These are phyloP conservation scores for Argyresthia goedartella DNA, from an alignment of 2,888 invertebrate genomes.

Conservation along the genomic window DNA sequence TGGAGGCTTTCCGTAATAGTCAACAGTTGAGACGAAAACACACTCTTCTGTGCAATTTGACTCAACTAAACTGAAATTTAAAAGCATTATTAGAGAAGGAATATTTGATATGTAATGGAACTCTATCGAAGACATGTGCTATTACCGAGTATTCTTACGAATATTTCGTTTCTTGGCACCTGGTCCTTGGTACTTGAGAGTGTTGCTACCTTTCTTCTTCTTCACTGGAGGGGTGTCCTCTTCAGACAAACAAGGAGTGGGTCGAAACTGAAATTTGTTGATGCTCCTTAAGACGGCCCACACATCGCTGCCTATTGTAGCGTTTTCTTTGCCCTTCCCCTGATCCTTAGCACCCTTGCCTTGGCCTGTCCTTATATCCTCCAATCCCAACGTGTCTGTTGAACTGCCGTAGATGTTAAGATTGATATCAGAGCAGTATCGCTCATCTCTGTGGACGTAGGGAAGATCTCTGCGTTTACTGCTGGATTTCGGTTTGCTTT, in stretches of 20 bases:
- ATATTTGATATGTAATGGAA: neutral
- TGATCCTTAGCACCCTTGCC: neutral
- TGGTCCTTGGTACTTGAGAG: no score
- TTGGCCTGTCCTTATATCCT: neutral
- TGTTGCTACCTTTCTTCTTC: no score
- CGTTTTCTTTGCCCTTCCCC: neutral
- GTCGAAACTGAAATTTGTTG: slow-evolving; percentile 42
- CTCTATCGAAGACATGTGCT: no score
- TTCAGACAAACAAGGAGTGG: slow-evolving; percentile 7
- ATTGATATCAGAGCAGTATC: slow-evolving; percentile 33
- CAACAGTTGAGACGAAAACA: slow-evolving; percentile 42
- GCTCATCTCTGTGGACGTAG: slow-evolving; percentile 33
- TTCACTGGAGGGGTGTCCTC: no score
- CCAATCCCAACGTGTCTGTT: slow-evolving; percentile 18
- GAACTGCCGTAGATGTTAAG: slow-evolving; percentile 40
- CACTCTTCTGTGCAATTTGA: slow-evolving; percentile 46
- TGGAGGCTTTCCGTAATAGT: slow-evolving; percentile 13
- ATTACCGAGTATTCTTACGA: no score
- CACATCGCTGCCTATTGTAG: slow-evolving; percentile 23
- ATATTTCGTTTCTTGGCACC: no score
- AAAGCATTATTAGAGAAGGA: slow-evolving; percentile 10
- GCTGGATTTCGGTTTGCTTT: slow-evolving; percentile 14
- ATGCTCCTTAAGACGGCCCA: slow-evolving; percentile 52
- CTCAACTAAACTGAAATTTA: slow-evolving; percentile 34
- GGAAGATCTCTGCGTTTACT: slow-evolving; percentile 22